phyloP scores from a whole-genome alignment of 2,797 vertebrate genomes.

The Phataginus tetradactyla region DNA sequence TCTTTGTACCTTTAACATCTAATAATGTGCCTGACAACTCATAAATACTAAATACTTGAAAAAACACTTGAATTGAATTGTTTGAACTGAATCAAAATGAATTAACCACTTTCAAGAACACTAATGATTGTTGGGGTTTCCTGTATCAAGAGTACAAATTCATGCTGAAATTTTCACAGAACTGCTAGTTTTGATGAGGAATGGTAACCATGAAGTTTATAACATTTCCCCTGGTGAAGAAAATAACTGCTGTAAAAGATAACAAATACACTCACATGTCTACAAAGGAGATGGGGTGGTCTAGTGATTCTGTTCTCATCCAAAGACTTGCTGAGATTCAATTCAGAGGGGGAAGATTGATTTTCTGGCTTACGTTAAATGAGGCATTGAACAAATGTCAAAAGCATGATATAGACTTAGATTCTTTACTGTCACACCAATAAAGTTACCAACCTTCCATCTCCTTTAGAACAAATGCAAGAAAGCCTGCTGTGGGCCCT shows the following conservation, averaged over 20 bases:
- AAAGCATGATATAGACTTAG: slow-evolving; percentile 42
- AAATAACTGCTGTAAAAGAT: slow-evolving; percentile 30
- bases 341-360: slow-evolving; percentile 27
- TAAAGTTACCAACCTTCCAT: slow-evolving; percentile 30
- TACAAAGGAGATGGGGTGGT: slow-evolving; percentile 27
- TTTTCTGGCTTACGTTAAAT: slow-evolving; percentile 51
- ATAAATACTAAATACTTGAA: neutral
- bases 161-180: slow-evolving; percentile 13
- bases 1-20: neutral
- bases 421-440: slow-evolving; percentile 33
- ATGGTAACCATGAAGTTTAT: neutral
- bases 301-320: slow-evolving; percentile 41
- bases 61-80: neutral
- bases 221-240: neutral
- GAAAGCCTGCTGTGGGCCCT: neutral
- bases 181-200: neutral
- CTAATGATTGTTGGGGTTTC: neutral
- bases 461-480: slow-evolving; percentile 38
- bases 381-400: slow-evolving; percentile 50
- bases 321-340: slow-evolving; percentile 37
- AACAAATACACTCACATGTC: slow-evolving; percentile 21
- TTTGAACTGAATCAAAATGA: neutral
- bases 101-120: neutral
- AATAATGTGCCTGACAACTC: neutral
- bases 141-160: neutral